Base-by-base conservation (phyloP, 2,113 vertebrate genomes). In the Caracal caracal region DNA sequence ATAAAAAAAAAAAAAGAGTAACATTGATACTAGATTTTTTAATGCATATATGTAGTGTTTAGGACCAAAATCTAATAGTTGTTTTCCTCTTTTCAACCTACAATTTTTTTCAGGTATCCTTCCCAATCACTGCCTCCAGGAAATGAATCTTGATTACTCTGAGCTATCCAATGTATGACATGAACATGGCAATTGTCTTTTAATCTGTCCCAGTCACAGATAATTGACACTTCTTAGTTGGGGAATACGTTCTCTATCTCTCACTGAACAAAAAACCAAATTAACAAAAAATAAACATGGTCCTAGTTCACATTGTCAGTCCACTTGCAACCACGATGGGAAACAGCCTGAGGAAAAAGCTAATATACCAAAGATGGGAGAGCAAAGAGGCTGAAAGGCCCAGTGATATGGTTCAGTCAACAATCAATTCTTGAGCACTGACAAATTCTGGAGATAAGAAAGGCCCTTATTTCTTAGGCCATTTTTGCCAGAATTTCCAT, bases 401-500 rank as follows among this genome's bases (percentile, higher is more conserved):
- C 13, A 20, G 13, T 15, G 30, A 30, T 35, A 51, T 1, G 28
- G 24, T 37, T 79, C 59, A 59, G 19, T 75, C 83, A 94, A 40
- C 40, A 70, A 37, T 22, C 43, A 88, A 35, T 89, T 87, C 49
- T 56, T 79, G 13, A 81, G 37, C 33, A 66, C 61, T 40, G 17
- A 84, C 37, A 88, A 35, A 76, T 71, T 94, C 51, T 73, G n/a
- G 10, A 97, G 33, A 26, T 80, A 87, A 82, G 26, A 95, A 95
- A 87, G 28, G 10, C 1, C 33, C 49, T 66, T 73, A 89, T 5
- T 83, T 22, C 75, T 92, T 65, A 82, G 20, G 49, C 6, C 70
- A 87, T 53, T 87, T 96, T 40, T 92, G 22, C 92, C 89, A 90
- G 76, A 94, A 95, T 95, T 96, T 88, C 75, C 59, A 66, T 75